Base-by-base conservation (phyloP, 37 sponge, comb jelly and placozoan species). In the Theonella swinhoei region DNA sequence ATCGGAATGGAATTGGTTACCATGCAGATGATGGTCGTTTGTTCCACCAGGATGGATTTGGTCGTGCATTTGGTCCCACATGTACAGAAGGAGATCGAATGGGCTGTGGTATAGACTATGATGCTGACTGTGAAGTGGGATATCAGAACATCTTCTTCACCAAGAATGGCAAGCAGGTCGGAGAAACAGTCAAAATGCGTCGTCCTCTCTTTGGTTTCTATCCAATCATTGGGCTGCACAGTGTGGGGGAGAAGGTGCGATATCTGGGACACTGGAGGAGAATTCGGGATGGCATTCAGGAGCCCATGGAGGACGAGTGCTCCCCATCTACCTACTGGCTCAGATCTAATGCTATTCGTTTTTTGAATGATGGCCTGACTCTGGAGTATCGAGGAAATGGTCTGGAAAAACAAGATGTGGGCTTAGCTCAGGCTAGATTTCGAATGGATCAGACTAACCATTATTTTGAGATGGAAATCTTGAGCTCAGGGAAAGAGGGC, bases 381-480 rank as follows among this genome's bases (percentile, higher is more conserved):
- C 30, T 93, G 68, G 83, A 82, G 69, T 93, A 93, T 42, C 64
- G 30, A 68, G 93, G 93, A 28, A 74, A 80, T 24, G 83, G 90
- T 0, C 68, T 77, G n/a, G 29, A 72, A 29, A 59, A 41, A 17
- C 90, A 86, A 68, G 90, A 85, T 74, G 83, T 88, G 38, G 95
- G 93, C 8, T 73, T 91, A 24, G 95, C 95, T 14, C 89, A 88
- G 47, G 70, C 80, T 22, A 71, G 41, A 11, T 63, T 76, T 38
- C 82, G 60, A 1, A 47, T 95, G 22, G 72, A 80, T 23, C 75
- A 54, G 4, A 34, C 61, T 2, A 78, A 89, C 39, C 95, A 91
- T 71, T 92, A 95, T 39, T 95, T 95, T 86, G 95, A 95, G 67
- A 78, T 95, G 87, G 76, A 82, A 39, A 86, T 95, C 20, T 42